phyloP scores from a whole-genome alignment of 2,113 vertebrate genomes.

The Lonchura striata region DNA sequence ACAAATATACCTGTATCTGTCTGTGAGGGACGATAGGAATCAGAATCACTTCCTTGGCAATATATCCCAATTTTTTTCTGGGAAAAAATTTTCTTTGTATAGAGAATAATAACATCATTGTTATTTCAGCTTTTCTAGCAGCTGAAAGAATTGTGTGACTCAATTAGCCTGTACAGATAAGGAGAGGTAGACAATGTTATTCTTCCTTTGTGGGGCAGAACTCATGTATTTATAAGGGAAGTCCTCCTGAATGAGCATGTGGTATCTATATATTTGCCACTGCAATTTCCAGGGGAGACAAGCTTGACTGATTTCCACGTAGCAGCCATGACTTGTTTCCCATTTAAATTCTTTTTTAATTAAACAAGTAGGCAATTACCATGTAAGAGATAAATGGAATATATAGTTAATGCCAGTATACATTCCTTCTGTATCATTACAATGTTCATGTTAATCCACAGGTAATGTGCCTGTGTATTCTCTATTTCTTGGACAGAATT shows the following conservation, averaged over 20 bases:
- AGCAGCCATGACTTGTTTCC: not conserved
- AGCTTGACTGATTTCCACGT: not conserved
- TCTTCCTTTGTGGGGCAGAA: not conserved
- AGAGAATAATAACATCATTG: not conserved
- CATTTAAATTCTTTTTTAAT: not conserved
- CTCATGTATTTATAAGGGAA: not conserved
- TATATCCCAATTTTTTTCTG: not conserved
- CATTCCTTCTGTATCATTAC: not conserved
- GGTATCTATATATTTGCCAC: not conserved
- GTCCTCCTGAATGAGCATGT: not conserved
- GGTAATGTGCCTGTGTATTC: not conserved
- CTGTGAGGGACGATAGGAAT: not conserved
- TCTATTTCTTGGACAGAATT: not conserved
- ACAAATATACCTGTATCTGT: not conserved
- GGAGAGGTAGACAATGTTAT: not conserved
- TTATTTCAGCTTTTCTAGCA: not conserved
- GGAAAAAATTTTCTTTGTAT: not conserved
- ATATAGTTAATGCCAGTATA: not conserved
- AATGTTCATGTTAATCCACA: not conserved
- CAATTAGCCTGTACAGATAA: not conserved
- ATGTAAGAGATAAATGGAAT: not conserved
- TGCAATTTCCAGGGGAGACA: not conserved
- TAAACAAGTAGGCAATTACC: not conserved
- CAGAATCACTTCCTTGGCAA: not conserved
- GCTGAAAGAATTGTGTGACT: not conserved